Conservation (phyloP, 2,797 vertebrate species). For the Tachyglossus aculeatus region DNA sequence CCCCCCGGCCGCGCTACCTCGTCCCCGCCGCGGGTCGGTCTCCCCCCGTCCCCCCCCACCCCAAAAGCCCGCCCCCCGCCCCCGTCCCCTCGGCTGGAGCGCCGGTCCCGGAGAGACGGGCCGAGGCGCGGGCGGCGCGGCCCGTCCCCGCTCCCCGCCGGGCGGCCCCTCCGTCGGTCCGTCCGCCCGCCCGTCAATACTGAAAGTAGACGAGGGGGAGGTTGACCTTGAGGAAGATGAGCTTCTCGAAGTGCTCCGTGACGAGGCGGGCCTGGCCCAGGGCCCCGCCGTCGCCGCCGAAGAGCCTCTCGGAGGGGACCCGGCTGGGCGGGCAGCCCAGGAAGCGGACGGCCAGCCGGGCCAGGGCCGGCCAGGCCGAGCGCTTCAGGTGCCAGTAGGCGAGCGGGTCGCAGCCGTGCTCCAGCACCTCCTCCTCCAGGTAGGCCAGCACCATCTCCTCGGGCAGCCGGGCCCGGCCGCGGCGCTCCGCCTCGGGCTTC, state of each 20-base stretch:
- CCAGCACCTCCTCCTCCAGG: slow-evolving; percentile 95
- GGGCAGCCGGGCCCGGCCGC: slow-evolving; percentile 86
- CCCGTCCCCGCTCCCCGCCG: slow-evolving; percentile 43
- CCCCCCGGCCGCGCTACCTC: slow-evolving; percentile 54
- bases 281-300: slow-evolving; percentile 86
- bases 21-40: no score
- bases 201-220: slow-evolving; percentile 98
- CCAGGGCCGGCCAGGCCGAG: slow-evolving; percentile 91
- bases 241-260: slow-evolving; percentile 94
- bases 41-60: no score
- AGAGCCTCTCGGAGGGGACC: slow-evolving; percentile 92
- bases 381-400: slow-evolving; percentile 97
- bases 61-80: no score
- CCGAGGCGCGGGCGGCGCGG: slow-evolving; percentile 36
- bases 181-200: slow-evolving; percentile 93
- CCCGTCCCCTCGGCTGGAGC: no score
- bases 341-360: slow-evolving; percentile 92
- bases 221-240: slow-evolving; percentile 97
- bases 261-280: slow-evolving; percentile 88
- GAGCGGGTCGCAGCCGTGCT: slow-evolving; percentile 97
- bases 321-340: slow-evolving; percentile 95
- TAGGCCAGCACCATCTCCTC: slow-evolving; percentile 93
- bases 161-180: slow-evolving; percentile 58
- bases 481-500: slow-evolving; percentile 83
- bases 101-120: slow-evolving; percentile 71